Conservation (phyloP, 1,140 invertebrate species). For the Phymorhynchus buccinoides region DNA sequence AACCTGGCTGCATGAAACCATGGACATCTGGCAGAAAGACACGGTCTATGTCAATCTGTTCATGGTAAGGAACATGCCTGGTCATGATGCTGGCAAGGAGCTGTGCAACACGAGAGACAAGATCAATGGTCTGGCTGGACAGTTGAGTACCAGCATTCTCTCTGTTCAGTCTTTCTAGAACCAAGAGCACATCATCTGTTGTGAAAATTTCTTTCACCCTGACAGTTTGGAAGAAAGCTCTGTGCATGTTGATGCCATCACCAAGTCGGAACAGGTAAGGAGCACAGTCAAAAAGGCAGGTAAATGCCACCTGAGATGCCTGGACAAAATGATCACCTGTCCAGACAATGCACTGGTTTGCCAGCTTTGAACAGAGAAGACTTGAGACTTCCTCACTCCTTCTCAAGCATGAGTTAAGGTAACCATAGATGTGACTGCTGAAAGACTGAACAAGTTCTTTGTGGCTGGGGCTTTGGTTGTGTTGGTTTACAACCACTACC, state of each 20-base stretch:
- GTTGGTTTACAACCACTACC: neutral
- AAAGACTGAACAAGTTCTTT: neutral
- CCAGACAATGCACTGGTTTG: constrained; percentile 31
- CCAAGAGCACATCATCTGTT: constrained; percentile 16
- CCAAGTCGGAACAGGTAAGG: constrained; percentile 51
- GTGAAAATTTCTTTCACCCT: constrained; percentile 46
- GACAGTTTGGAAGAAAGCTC: constrained; percentile 38
- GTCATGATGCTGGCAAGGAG: neutral
- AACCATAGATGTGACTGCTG: neutral
- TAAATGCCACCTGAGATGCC: constrained; percentile 45
- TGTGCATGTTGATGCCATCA: neutral
- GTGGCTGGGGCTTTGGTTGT: neutral
- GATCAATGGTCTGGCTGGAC: neutral
- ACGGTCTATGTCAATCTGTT: neutral
- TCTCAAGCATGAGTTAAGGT: constrained; percentile 7
- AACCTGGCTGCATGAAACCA: constrained; percentile 13
- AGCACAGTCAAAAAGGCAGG: constrained; percentile 36
- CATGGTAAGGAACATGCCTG: neutral
- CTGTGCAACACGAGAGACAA: neutral
- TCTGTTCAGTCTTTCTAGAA: constrained; percentile 22
- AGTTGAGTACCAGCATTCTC: neutral
- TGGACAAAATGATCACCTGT: constrained; percentile 38
- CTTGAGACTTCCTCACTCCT: neutral
- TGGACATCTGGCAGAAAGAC: constrained; percentile 48
- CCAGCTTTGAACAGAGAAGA: neutral